These are phyloP conservation scores for Gymnocheta viridis DNA, from an alignment of 2,888 invertebrate species.

Conservation along the genomic window DNA sequence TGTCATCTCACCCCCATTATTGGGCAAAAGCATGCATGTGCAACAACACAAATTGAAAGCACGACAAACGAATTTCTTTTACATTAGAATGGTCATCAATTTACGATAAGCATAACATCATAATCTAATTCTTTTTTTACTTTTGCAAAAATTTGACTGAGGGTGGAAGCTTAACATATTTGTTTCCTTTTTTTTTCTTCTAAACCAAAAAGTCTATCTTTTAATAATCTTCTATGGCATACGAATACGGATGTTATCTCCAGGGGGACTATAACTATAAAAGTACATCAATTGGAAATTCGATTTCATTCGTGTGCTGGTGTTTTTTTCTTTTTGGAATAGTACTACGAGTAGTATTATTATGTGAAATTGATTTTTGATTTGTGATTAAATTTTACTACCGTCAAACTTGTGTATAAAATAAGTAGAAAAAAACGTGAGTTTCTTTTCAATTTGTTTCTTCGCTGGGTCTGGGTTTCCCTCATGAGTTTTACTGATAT, in stretches of 20 bases:
- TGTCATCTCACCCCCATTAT: not conserved
- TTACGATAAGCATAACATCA: constrained; percentile 52
- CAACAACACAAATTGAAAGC: not conserved
- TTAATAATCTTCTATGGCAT: constrained; percentile 29
- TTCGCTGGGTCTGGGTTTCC: not conserved
- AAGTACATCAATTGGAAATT: constrained; percentile 70
- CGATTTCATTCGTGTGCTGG: constrained; percentile 63
- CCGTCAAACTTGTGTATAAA: constrained; percentile 46
- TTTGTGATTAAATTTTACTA: constrained; percentile 81
- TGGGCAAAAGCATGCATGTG: not conserved
- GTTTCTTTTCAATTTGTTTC: not conserved
- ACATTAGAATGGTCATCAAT: constrained; percentile 15
- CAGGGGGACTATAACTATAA: constrained; percentile 52
- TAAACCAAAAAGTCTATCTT: constrained; percentile 32
- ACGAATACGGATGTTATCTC: not conserved
- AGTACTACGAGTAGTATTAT: constrained; percentile 71
- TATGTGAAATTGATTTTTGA: constrained; percentile 81
- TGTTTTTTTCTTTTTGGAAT: not conserved
- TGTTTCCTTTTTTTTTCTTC: not conserved
- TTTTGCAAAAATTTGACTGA: constrained; percentile 5
- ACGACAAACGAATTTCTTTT: constrained; percentile 3
- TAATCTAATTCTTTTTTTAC: constrained; percentile 33
- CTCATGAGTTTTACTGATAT: not conserved
- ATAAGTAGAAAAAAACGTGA: constrained; percentile 39
- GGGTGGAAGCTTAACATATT: constrained; percentile 1